A percentile compares a stretch with the other conserved stretches of the same genome.
Evolutionary conservation across 1,140 invertebrate species (phyloP).

Genomic region (Cephus cinctus): DNA sequence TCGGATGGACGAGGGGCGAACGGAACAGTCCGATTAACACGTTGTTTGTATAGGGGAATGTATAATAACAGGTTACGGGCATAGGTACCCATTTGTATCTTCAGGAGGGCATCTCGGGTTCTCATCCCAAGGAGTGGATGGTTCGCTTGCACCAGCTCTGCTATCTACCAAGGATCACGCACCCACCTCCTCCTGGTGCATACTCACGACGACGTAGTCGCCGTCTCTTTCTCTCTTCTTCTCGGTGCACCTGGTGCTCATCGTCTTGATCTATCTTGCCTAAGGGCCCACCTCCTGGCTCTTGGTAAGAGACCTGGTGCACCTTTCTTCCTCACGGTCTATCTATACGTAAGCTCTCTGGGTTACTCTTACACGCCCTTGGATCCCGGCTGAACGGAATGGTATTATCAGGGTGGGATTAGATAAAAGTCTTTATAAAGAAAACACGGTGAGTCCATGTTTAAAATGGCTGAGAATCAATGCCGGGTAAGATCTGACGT

Average conservation of each 20-base stretch:
- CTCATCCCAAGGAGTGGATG: constrained; percentile 27
- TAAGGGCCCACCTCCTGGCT: too few relatives aligned
- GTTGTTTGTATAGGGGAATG: constrained; percentile 57
- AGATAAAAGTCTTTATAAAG: too few relatives aligned
- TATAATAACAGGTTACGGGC: constrained; percentile 56
- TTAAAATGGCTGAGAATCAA: background rate
- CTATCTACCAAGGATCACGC: too few relatives aligned
- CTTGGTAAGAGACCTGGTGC: too few relatives aligned
- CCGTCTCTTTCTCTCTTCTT: constrained; percentile 10
- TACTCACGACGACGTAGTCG: too few relatives aligned
- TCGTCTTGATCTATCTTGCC: constrained; percentile 44
- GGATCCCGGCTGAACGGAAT: too few relatives aligned
- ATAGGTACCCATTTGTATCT: constrained; percentile 53
- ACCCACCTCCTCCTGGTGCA: constrained; percentile 19
- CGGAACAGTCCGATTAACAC: constrained; percentile 56
- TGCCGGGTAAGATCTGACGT: background rate
- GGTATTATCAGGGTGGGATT: too few relatives aligned
- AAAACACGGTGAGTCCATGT: too few relatives aligned
- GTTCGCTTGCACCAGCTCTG: background rate
- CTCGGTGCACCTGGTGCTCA: constrained; percentile 48
- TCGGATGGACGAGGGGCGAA: too few relatives aligned
- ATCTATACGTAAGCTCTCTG: too few relatives aligned
- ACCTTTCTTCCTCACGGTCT: too few relatives aligned
- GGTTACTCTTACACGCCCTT: too few relatives aligned
- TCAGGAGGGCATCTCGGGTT: constrained; percentile 52